Base-by-base conservation (phyloP, 2,113 vertebrate genomes). In the Cottus gobio region DNA sequence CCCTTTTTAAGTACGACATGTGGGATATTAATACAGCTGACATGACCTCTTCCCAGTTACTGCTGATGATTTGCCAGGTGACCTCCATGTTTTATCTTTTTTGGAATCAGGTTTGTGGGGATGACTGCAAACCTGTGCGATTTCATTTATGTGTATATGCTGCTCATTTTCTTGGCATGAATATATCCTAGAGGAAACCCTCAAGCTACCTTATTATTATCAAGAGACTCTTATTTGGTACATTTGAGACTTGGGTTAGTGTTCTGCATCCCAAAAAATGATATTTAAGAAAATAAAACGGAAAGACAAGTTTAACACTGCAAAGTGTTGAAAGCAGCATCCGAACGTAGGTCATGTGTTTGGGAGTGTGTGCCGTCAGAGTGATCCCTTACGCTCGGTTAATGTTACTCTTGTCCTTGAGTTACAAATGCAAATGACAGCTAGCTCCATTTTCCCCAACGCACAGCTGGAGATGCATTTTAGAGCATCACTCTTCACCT, bases 381-480 rank as follows among this genome's bases (percentile, higher is more conserved):
- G 60, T 54, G 75, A 87, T 89, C 77, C 70, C 65, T 84, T 71
- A 65, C 34, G 30, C 87, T 84, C 18, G 5, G 66, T 60, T 90
- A 85, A 90, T 81, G 84, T 66, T 71, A 72, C 87, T 80, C 84
- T 75, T n/a, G 84, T 90, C 91, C 88, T 89, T 91, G 64, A 89
- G 83, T 77, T 85, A 24, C 79, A 20, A 82, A 87, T 87, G 85
- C 80, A 87, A 89, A 89, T 86, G 84, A 88, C 85, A 83, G 85
- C 65, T 11, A 60, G 80, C 85, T 82, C 86, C 81, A 86, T 83
- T 85, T 85, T 71, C 75, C 65, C 71, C 34, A 72, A 48, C 63
- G n/a, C 82, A 78, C 85, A 86, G 87, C 83, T 85, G 83, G 80
- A 86, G 87, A 85, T 80, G 82, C 70, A 30, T 87, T 90, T 90